A percentile compares a stretch with the other conserved stretches of the same genome.
These are phyloP conservation scores for Argya squamiceps DNA, from an alignment of 2,797 vertebrate species.

Conservation along the genomic window DNA sequence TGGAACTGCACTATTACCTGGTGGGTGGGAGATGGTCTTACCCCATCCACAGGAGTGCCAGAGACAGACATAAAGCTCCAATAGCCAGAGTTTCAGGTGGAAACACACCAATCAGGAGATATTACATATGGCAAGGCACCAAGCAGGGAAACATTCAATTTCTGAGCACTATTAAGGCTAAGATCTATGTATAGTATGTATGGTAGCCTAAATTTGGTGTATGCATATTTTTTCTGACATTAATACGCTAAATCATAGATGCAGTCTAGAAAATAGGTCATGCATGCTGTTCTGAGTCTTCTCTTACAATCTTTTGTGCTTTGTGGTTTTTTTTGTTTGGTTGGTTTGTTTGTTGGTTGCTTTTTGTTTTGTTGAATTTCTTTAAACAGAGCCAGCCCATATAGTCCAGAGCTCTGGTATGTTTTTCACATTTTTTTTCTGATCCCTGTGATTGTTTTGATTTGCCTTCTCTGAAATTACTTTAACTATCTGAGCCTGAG, in stretches of 20 bases:
- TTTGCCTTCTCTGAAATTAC: background rate
- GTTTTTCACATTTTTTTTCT: background rate
- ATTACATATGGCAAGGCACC: background rate
- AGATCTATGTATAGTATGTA: background rate
- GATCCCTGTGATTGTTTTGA: background rate
- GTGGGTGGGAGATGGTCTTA: background rate
- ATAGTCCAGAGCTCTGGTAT: background rate
- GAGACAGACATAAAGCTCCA: background rate
- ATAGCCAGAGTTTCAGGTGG: background rate
- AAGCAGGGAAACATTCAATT: background rate
- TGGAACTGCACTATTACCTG: background rate
- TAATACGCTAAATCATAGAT: background rate
- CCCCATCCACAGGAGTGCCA: background rate
- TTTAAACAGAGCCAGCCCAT: background rate
- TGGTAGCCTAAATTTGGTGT: background rate
- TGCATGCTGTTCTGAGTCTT: background rate
- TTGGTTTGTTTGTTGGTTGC: background rate
- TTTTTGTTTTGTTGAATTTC: background rate
- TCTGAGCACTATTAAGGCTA: background rate
- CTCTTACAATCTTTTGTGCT: background rate
- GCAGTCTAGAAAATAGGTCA: background rate
- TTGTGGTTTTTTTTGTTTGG: rapidly evolving
- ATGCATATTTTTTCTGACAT: background rate
- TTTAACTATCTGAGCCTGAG: background rate
- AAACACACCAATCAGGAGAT: background rate